These are phyloP conservation scores for Euwallacea fornicatus DNA, from an alignment of 1,140 invertebrate genomes.

Conservation along the genomic window DNA sequence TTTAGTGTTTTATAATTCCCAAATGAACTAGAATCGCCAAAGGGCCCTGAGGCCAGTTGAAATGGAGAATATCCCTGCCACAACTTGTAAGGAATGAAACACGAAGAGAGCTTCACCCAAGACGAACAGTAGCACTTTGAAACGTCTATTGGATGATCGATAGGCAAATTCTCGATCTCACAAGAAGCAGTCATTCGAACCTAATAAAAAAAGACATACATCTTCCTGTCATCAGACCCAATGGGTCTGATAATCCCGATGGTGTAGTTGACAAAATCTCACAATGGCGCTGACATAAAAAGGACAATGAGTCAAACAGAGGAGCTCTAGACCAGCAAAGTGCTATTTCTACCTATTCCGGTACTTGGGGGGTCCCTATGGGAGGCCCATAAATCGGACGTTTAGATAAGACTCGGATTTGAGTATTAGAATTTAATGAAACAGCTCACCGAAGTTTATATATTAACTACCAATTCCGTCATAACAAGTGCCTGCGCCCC, in stretches of 20 bases:
- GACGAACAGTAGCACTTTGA: constrained; percentile 27
- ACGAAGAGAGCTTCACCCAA: neutral
- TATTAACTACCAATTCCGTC: no score
- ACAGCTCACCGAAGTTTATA: no score
- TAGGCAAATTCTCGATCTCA: constrained; percentile 32
- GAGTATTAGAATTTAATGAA: no score
- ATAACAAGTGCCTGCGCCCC: no score
- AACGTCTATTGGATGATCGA: constrained; percentile 20
- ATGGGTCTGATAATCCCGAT: constrained; percentile 26
- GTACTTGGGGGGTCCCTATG: constrained; percentile 33
- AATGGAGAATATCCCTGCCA: neutral
- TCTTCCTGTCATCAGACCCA: constrained; percentile 39
- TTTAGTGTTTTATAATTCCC: no score
- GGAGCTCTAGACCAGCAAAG: constrained; percentile 36
- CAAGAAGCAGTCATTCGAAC: constrained; percentile 26
- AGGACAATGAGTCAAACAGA: constrained; percentile 17
- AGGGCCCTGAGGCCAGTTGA: no score
- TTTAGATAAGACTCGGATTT: neutral
- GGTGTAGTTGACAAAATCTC: constrained; percentile 43
- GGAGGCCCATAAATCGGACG: constrained; percentile 24
- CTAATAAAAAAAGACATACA: constrained; percentile 34
- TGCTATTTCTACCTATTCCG: constrained; percentile 36
- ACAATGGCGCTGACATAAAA: constrained; percentile 42
- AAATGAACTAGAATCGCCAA: no score
- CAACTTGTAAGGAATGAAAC: neutral